Percentiles rank a stretch among this genome's conserved stretches.
These are phyloP conservation scores for Malurus alboscapulatus DNA, from an alignment of 2,113 vertebrate genomes.

Conservation along the genomic window DNA sequence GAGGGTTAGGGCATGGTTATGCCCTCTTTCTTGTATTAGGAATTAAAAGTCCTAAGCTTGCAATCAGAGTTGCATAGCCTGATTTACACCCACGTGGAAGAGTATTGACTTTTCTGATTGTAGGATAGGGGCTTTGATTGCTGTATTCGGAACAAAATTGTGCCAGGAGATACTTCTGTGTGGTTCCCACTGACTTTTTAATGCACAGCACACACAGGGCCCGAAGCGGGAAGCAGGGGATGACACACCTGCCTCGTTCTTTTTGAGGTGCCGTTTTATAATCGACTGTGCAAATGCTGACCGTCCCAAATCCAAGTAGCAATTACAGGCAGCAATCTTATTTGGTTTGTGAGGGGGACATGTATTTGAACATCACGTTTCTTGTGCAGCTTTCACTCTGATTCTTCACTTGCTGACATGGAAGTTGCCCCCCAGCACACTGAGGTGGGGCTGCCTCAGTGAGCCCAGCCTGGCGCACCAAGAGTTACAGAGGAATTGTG, in stretches of 20 bases:
- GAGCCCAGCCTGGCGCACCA: not conserved
- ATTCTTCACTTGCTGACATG: not conserved
- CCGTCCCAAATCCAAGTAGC: not conserved
- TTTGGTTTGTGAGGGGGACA: not conserved
- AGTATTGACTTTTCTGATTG: slow-evolving; percentile 35
- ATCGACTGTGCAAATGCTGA: not conserved
- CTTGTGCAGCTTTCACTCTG: not conserved
- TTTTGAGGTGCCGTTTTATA: not conserved
- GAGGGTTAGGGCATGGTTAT: slow-evolving; percentile 47
- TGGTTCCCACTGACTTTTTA: not conserved
- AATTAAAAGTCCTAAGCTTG: slow-evolving; percentile 52
- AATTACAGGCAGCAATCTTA: not conserved
- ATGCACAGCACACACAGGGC: accelerated
- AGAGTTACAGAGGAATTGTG: slow-evolving; percentile 59
- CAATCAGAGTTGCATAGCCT: slow-evolving; percentile 36
- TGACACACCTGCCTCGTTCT: not conserved
- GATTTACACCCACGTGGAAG: not conserved
- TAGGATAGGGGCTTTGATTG: slow-evolving; percentile 6
- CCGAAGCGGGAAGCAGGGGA: not conserved
- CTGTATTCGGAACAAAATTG: not conserved
- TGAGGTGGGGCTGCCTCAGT: not conserved
- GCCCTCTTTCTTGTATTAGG: slow-evolving; percentile 39
- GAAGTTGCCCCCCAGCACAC: not conserved
- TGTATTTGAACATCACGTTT: accelerated
- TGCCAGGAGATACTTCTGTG: not conserved